A percentile compares a stretch with the other conserved stretches of the same genome.
phyloP scores from a whole-genome alignment of 2,797 vertebrate species.

The Yasuhikotakia modesta region DNA sequence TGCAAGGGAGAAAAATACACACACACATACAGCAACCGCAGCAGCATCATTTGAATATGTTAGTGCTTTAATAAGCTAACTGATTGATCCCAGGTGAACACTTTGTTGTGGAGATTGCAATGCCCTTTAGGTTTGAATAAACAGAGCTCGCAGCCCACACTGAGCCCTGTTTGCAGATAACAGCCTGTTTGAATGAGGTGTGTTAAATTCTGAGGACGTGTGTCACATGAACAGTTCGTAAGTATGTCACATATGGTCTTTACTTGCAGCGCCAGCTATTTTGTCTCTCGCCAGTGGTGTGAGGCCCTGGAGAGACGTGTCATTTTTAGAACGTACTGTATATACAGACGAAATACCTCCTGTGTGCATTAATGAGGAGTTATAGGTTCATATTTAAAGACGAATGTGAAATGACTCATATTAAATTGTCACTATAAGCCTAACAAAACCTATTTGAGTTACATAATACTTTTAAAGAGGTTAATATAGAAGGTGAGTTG shows the following conservation, averaged over 20 bases:
- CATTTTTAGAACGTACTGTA: conserved; percentile 48
- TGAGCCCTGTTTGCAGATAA: conserved; percentile 43
- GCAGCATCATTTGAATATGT: conserved; percentile 61
- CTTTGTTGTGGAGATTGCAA: conserved; percentile 64
- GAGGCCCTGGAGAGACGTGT: conserved; percentile 34
- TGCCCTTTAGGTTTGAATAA: conserved; percentile 64
- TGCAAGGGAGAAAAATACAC: conserved; percentile 56
- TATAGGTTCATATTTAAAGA: conserved; percentile 30
- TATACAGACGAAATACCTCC: conserved; percentile 14
- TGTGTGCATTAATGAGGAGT: conserved; percentile 33
- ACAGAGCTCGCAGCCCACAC: conserved; percentile 46
- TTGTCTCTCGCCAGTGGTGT: conserved; percentile 7
- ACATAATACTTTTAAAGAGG: conserved; percentile 5
- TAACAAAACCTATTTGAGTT: not conserved
- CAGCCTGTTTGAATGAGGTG: conserved; percentile 41
- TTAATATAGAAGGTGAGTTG: not conserved
- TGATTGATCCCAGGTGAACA: conserved; percentile 66
- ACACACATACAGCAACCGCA: conserved; percentile 25
- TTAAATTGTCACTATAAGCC: conserved; percentile 4
- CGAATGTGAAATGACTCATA: conserved; percentile 1
- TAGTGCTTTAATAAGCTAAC: conserved; percentile 65
- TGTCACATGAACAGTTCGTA: conserved; percentile 31
- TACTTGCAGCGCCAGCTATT: not conserved
- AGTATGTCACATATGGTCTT: conserved; percentile 40
- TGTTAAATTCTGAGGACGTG: conserved; percentile 38